Evolutionary conservation across 53 echinoderm and acorn worm species (phyloP).

Genomic region (Paelopatides confundens): DNA sequence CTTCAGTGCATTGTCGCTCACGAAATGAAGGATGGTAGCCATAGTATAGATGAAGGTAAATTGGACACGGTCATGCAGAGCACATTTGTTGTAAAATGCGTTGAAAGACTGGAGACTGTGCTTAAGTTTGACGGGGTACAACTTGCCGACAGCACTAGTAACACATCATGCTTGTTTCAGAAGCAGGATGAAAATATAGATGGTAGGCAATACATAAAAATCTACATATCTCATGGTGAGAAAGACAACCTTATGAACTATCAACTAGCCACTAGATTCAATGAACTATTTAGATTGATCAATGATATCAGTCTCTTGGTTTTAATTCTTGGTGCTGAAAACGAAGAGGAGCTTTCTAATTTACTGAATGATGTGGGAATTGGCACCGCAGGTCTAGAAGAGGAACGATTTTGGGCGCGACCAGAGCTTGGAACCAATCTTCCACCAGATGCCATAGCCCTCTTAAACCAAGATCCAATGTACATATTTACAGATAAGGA

Average conservation of each 20-base stretch:
- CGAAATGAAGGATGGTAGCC: background rate
- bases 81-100: background rate
- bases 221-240: constrained; percentile 1
- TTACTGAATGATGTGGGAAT: constrained; percentile 9
- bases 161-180: background rate
- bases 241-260: background rate
- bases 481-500: constrained; percentile 66
- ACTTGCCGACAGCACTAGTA: background rate
- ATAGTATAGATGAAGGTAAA: background rate
- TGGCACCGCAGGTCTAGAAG: constrained; percentile 7
- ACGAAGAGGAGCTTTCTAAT: constrained; percentile 20
- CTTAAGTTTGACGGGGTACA: background rate
- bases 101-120: background rate
- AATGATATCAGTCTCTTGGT: background rate
- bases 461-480: constrained; percentile 76
- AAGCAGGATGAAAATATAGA: background rate
- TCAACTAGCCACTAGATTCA: background rate
- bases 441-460: constrained; percentile 64
- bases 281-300: background rate
- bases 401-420: constrained; percentile 1
- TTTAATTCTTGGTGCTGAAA: constrained; percentile 1
- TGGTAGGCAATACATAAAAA: background rate
- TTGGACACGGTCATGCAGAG: background rate
- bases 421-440: constrained; percentile 61
- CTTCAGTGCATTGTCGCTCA: constrained; percentile 21